A percentile compares a stretch with the other conserved stretches of the same genome.
These are phyloP conservation scores for Agrypnus murinus DNA, from an alignment of 2,888 invertebrate genomes.

Conservation along the genomic window DNA sequence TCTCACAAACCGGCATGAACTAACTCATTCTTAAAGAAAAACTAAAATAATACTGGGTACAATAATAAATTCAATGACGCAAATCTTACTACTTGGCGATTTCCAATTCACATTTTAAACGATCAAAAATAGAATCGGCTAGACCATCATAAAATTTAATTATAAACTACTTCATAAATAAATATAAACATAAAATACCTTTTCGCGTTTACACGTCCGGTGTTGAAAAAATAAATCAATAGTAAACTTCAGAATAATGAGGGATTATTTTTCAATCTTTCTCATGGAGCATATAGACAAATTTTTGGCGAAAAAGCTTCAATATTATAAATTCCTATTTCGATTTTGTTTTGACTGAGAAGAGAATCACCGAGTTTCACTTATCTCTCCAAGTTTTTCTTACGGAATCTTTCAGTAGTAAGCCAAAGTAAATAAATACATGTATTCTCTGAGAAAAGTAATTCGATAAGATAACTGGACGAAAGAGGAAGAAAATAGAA, in stretches of 20 bases:
- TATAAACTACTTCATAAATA: background rate
- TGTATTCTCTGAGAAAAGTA: background rate
- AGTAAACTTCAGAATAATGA: too few species aligned
- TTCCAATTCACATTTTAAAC: constrained; percentile 4
- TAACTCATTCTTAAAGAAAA: too few species aligned
- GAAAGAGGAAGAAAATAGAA: background rate
- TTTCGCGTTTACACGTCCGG: background rate
- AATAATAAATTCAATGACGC: background rate
- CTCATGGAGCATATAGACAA: background rate
- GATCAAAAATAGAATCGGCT: background rate
- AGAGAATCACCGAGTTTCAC: background rate
- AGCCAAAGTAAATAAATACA: background rate
- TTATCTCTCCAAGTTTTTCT: background rate
- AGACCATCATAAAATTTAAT: background rate
- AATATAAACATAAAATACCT: background rate
- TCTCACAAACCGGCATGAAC: too few species aligned
- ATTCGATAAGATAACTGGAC: background rate
- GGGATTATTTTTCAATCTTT: background rate
- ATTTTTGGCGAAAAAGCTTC: background rate
- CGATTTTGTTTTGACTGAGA: background rate
- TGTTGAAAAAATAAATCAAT: background rate
- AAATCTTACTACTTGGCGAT: constrained; percentile 4
- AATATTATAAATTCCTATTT: background rate
- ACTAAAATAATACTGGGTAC: too few species aligned
- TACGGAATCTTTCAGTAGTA: background rate